These are phyloP conservation scores for Gorsachius magnificus DNA, from an alignment of 2,797 vertebrate species.

Conservation along the genomic window DNA sequence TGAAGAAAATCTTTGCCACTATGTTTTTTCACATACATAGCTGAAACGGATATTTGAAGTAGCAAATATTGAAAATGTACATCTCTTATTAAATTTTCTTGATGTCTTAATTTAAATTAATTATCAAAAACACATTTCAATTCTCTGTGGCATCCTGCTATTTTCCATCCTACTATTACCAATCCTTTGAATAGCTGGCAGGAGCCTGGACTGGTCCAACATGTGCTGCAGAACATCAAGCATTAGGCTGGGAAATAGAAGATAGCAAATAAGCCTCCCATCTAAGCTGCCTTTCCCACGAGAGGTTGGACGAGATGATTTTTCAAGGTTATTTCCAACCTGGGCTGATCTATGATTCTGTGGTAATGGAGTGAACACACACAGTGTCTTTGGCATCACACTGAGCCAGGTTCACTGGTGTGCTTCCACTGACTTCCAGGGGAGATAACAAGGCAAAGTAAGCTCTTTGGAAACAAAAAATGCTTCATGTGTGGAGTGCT, in stretches of 20 bases:
- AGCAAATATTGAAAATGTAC: background rate
- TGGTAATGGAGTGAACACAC: background rate
- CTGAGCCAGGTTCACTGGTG: background rate
- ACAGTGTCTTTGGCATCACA: background rate
- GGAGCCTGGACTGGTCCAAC: background rate
- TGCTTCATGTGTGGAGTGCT: background rate
- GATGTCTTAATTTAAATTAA: background rate
- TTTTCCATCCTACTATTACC: background rate
- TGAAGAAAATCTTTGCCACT: background rate
- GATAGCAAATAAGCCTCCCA: background rate
- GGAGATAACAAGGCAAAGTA: background rate
- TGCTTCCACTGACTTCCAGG: background rate
- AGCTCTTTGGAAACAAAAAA: background rate
- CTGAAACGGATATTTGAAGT: background rate
- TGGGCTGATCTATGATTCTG: background rate
- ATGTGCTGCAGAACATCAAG: background rate
- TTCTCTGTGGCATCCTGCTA: background rate
- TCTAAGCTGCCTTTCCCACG: background rate
- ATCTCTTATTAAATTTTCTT: background rate
- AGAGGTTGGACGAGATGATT: background rate
- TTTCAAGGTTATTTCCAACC: background rate
- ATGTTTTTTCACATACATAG: background rate
- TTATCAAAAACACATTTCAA: background rate
- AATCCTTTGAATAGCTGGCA: background rate
- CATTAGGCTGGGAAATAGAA: background rate